phyloP scores from a whole-genome alignment of 2,888 invertebrate genomes.

The Epistrophella euchroma region DNA sequence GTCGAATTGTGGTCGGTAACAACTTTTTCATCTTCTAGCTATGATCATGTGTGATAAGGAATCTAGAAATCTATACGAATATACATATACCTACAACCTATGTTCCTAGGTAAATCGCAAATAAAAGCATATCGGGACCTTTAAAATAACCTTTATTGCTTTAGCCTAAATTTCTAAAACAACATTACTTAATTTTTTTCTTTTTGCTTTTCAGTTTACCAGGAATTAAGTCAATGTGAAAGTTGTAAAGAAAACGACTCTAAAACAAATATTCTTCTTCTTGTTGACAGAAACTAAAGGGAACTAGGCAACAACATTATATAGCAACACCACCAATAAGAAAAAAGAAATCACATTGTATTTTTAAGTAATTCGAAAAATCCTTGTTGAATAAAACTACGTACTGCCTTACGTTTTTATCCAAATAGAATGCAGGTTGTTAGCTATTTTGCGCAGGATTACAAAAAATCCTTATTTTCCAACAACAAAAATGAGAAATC shows the following conservation, averaged over 20 bases:
- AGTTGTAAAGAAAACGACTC: background rate
- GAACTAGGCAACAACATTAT: too few relatives aligned
- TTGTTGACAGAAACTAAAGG: background rate
- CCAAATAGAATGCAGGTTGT: constrained; percentile 7
- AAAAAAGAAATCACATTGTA: background rate
- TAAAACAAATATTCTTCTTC: background rate
- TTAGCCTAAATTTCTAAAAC: background rate
- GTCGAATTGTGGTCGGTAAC: too few relatives aligned
- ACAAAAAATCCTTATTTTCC: background rate
- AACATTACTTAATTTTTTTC: background rate
- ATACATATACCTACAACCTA: too few relatives aligned
- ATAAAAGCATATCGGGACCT: too few relatives aligned
- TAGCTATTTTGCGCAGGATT: constrained; percentile 26
- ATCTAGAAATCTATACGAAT: too few relatives aligned
- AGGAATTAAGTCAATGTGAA: background rate
- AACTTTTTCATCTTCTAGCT: too few relatives aligned
- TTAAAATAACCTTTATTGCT: too few relatives aligned
- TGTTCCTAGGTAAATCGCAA: too few relatives aligned
- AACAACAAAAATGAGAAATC: background rate
- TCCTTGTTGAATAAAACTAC: background rate
- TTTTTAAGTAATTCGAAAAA: background rate
- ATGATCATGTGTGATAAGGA: too few relatives aligned
- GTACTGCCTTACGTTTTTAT: background rate
- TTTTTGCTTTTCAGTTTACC: background rate
- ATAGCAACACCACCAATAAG: background rate